These are phyloP conservation scores for Mechanitis mazaeus DNA, from an alignment of 2,888 invertebrate genomes.

Conservation along the genomic window DNA sequence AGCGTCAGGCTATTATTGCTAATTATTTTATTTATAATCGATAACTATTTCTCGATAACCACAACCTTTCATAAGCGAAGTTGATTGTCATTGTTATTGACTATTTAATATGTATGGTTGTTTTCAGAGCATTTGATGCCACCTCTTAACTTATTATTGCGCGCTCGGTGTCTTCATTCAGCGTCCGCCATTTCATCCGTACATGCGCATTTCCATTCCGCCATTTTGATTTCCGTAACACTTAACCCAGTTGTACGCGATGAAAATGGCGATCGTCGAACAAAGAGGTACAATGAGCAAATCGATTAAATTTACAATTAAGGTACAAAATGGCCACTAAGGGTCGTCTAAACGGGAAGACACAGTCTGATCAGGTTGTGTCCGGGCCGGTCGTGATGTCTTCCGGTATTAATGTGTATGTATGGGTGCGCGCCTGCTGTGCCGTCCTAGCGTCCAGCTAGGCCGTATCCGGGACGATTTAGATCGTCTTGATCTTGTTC, in stretches of 20 bases:
- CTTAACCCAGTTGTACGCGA: slow-evolving; percentile 63
- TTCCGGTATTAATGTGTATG: slow-evolving; percentile 42
- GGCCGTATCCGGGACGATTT: slow-evolving; percentile 67
- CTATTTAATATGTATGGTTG: slow-evolving; percentile 69
- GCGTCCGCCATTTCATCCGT: slow-evolving; percentile 56
- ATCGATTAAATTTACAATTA: slow-evolving; percentile 58
- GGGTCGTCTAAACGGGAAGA: slow-evolving; percentile 48
- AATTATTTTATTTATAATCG: slow-evolving; percentile 69
- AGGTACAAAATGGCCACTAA: slow-evolving; percentile 48
- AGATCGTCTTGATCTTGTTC: slow-evolving; percentile 85
- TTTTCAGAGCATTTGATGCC: slow-evolving; percentile 60
- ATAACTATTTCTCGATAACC: slow-evolving; percentile 75
- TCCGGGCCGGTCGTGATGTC: slow-evolving; percentile 28
- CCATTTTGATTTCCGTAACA: slow-evolving; percentile 69
- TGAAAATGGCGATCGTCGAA: slow-evolving; percentile 48
- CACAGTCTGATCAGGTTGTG: slow-evolving; percentile 41
- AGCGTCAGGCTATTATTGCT: slow-evolving; percentile 74
- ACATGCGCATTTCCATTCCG: slow-evolving; percentile 56
- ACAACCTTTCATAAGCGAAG: slow-evolving; percentile 77
- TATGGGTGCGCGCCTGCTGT: slow-evolving; percentile 74
- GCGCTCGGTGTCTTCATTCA: slow-evolving; percentile 46
- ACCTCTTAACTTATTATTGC: slow-evolving; percentile 60
- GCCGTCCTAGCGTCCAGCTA: slow-evolving; percentile 72
- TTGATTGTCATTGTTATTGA: slow-evolving; percentile 73
- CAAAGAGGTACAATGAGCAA: slow-evolving; percentile 53